These are phyloP conservation scores for Morone saxatilis DNA, from an alignment of 2,113 vertebrate genomes.

Conservation along the genomic window DNA sequence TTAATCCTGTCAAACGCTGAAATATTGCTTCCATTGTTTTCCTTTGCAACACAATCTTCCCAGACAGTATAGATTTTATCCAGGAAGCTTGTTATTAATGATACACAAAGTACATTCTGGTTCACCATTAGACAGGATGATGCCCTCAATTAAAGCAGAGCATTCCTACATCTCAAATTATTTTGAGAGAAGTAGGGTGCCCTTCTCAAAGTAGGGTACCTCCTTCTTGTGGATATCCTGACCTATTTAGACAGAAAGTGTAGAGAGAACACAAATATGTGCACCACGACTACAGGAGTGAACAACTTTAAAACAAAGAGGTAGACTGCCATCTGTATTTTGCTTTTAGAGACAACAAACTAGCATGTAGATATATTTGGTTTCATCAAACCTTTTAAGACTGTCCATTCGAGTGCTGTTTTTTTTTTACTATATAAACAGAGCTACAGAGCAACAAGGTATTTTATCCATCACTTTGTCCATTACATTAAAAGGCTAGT, in stretches of 20 bases:
- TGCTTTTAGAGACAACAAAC: slow-evolving; percentile 38
- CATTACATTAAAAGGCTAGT: slow-evolving; percentile 56
- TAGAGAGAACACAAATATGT: slow-evolving; percentile 34
- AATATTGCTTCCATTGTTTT: slow-evolving; percentile 46
- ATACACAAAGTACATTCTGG: slow-evolving; percentile 30
- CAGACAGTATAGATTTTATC: slow-evolving; percentile 25
- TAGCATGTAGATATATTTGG: slow-evolving; percentile 6
- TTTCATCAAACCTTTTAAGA: slow-evolving; percentile 7
- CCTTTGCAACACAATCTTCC: slow-evolving; percentile 49
- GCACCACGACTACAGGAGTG: slow-evolving; percentile 24
- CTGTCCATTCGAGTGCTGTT: not conserved
- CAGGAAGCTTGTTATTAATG: slow-evolving; percentile 31
- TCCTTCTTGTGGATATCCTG: slow-evolving; percentile 69
- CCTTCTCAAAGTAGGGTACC: slow-evolving; percentile 68
- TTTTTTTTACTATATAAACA: slow-evolving; percentile 12
- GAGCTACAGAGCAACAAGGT: slow-evolving; percentile 7
- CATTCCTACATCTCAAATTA: slow-evolving; percentile 51
- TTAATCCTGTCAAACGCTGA: slow-evolving; percentile 45
- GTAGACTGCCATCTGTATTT: not conserved
- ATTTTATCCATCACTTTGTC: slow-evolving; percentile 38
- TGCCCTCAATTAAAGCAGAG: slow-evolving; percentile 55
- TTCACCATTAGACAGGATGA: slow-evolving; percentile 21
- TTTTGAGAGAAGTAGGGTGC: slow-evolving; percentile 67
- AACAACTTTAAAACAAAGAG: slow-evolving; percentile 24
- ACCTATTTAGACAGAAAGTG: slow-evolving; percentile 64